Conservation (phyloP, 2,113 vertebrate genomes). For the Crocuta crocuta region DNA sequence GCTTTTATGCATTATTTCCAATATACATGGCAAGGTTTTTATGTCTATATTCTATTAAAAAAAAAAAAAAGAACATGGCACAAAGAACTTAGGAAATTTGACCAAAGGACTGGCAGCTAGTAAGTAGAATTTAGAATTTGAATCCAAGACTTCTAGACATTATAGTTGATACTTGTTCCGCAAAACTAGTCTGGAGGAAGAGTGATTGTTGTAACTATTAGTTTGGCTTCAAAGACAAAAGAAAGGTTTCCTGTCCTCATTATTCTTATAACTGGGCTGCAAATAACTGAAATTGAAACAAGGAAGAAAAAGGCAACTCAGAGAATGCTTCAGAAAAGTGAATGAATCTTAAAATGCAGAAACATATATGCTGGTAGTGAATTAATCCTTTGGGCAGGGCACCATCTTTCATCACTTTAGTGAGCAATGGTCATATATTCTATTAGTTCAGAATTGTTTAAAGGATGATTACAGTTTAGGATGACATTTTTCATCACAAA, state of each 20-base stretch:
- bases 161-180: neutral
- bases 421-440: neutral
- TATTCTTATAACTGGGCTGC: neutral
- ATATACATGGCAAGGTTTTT: neutral
- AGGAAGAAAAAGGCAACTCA: neutral
- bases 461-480: neutral
- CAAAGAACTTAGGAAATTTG: neutral
- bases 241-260: neutral
- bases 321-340: slow-evolving; percentile 18
- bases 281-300: slow-evolving; percentile 22
- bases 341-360: neutral
- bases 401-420: neutral
- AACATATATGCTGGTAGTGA: neutral
- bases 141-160: neutral
- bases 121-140: neutral
- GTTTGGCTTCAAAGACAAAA: neutral
- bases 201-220: neutral
- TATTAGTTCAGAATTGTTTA: neutral
- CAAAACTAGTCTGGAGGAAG: neutral
- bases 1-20: neutral
- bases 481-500: neutral
- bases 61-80: neutral
- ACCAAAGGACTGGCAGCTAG: neutral
- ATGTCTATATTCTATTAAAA: neutral
- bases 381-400: neutral